Conservation (phyloP, 1,140 invertebrate species). For the Penaeus vannamei region DNA sequence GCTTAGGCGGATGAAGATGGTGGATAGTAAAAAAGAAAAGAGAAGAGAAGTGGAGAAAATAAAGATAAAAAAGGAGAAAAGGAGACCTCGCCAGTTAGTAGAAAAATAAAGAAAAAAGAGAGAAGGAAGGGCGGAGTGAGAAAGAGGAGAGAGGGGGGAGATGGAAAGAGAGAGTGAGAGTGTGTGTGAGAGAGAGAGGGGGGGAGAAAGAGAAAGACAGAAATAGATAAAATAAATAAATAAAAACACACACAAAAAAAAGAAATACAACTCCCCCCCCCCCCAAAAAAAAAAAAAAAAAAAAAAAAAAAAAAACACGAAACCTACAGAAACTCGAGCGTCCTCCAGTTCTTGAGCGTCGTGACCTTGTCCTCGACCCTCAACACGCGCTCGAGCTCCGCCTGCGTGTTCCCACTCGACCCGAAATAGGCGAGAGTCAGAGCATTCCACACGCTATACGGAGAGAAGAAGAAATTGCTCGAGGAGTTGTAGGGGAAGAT, state of each 20-base stretch:
- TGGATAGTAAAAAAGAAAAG: background rate
- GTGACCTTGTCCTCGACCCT: slow-evolving; percentile 53
- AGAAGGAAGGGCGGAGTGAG: background rate
- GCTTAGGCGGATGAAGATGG: background rate
- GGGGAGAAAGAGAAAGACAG: slow-evolving; percentile 6
- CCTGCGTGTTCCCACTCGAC: too few species aligned
- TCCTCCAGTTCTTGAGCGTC: slow-evolving; percentile 62
- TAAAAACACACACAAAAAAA: background rate
- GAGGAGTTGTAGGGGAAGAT: slow-evolving; percentile 51
- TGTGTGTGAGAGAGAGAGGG: slow-evolving; percentile 7
- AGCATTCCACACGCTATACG: slow-evolving; percentile 87
- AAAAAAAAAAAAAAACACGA: background rate
- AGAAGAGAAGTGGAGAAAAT: background rate
- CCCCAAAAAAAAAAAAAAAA: background rate
- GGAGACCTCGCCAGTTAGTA: background rate
- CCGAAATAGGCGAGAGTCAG: slow-evolving; percentile 82
- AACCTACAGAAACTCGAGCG: slow-evolving; percentile 64
- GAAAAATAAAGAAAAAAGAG: background rate
- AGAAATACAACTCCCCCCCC: background rate
- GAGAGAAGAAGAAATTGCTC: slow-evolving; percentile 87
- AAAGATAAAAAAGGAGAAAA: background rate
- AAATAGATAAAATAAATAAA: too few species aligned
- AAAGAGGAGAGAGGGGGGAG: background rate
- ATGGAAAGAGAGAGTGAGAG: background rate
- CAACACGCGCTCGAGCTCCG: slow-evolving; percentile 6